These are phyloP conservation scores for Zenarchopterus dispar DNA, from an alignment of 2,797 vertebrate species.

Conservation along the genomic window DNA sequence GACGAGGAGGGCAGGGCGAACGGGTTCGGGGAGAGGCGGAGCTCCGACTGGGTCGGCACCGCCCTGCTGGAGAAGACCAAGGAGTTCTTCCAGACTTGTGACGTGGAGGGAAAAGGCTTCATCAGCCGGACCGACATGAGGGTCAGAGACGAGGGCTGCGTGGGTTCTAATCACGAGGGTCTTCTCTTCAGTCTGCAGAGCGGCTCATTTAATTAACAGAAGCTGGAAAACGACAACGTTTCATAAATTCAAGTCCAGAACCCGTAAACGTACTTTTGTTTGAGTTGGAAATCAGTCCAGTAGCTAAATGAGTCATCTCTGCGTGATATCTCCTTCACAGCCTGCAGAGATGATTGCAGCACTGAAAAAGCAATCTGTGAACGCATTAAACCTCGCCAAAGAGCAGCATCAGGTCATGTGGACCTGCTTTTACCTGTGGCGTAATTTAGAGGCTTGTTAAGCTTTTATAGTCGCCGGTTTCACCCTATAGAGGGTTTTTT, in stretches of 20 bases:
- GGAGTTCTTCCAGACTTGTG: constrained; percentile 93
- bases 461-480: neutral
- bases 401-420: constrained; percentile 29
- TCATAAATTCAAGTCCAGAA: too few species aligned
- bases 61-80: constrained; percentile 84
- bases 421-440: constrained; percentile 23
- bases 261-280: too few species aligned
- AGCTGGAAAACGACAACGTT: too few species aligned
- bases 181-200: too few species aligned
- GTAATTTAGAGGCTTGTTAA: constrained; percentile 10
- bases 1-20: constrained; percentile 52
- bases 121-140: constrained; percentile 88
- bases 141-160: constrained; percentile 80
- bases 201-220: too few species aligned
- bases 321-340: too few species aligned
- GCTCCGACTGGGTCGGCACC: constrained; percentile 64
- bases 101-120: constrained; percentile 90
- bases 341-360: too few species aligned
- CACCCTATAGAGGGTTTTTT: too few species aligned
- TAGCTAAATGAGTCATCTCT: too few species aligned
- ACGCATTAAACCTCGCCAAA: constrained; percentile 22
- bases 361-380: constrained; percentile 11
- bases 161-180: neutral
- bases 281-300: too few species aligned
- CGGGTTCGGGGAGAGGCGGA: constrained; percentile 26